Base-by-base conservation (phyloP, 2,888 invertebrate genomes). In the Heterodera filipjevi region DNA sequence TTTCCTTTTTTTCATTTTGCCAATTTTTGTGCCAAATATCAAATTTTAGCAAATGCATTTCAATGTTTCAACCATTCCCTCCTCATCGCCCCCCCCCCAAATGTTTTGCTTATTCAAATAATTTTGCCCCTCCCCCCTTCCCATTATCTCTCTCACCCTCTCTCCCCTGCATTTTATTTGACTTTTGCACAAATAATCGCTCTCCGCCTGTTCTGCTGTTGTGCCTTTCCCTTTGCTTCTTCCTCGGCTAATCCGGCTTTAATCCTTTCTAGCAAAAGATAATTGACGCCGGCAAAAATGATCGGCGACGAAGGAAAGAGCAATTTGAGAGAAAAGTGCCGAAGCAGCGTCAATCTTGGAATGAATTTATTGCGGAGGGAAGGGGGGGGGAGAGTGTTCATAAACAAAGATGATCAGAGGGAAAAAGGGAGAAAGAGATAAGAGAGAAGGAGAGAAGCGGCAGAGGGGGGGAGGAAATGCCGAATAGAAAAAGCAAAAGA, bases 101-200 rank as follows among this genome's bases (percentile, higher is more conserved):
- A 39, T 39, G 39, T 39, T 39, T 39, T 39, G 12, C 39, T 39
- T 39, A 10, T 39, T 39, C 2, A 39, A 39, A 2, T 39, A 10
- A 6, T 39, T 39, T 39, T n/a, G n/a, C n/a, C n/a, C n/a, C n/a
- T n/a, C n/a, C n/a, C n/a, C 39, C 39, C 39, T 6, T 39, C 39
- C 39, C 39, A 39, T 39, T 39, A 10, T 39, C 0, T 39, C 0
- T 39, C 39, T 39, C 39, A 39, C 39, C 39, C 8, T 39, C 49
- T 16, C 12, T 49, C 49, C 19, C 49, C 16, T 14, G 10, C 49
- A 49, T 49, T 59, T 59, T 27, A 53, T 19, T 59, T 27, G 5
- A n/a, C 59, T 59, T 59, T 59, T 59, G 8, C 59, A 59, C 59
- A 59, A 59, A 59, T 59, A 59, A n/a, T 59, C 59, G n/a, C 59